A percentile compares a stretch with the other conserved stretches of the same genome.
Evolutionary conservation across 2,113 vertebrate genomes (phyloP).

Genomic region (Crotophaga sulcirostris): DNA sequence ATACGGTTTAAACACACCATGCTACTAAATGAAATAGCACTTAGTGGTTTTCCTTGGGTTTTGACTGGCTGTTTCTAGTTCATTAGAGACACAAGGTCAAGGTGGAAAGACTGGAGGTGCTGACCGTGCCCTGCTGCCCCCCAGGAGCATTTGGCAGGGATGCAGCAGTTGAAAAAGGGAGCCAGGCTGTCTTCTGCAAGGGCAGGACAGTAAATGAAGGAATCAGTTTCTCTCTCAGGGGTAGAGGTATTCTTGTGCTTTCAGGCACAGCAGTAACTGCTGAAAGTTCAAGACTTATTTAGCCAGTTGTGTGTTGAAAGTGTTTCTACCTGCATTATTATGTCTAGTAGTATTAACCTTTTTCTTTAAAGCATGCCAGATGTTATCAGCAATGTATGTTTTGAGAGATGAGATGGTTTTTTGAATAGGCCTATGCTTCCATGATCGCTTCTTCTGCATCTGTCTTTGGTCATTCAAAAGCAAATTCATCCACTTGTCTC

Average conservation of each 20-base stretch:
- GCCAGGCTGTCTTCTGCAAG: neutral
- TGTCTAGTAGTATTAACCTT: neutral
- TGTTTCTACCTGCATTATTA: neutral
- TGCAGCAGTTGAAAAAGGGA: accelerated
- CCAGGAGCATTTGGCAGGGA: neutral
- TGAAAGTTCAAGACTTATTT: neutral
- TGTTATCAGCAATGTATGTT: neutral
- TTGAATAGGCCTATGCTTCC: neutral
- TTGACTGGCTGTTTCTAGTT: neutral
- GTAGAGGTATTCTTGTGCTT: neutral
- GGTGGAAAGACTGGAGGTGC: neutral
- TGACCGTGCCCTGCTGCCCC: accelerated
- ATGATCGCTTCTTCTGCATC: neutral
- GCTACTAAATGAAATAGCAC: neutral
- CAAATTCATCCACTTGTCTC: neutral
- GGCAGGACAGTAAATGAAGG: neutral
- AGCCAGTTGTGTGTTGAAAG: neutral
- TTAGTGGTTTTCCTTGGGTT: neutral
- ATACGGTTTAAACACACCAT: accelerated
- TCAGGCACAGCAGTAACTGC: neutral
- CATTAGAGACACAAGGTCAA: neutral
- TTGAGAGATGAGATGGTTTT: neutral
- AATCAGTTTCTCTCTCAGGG: neutral
- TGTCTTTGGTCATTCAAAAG: neutral
- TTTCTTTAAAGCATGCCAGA: neutral